Percentiles rank a stretch among this genome's conserved stretches.
Evolutionary conservation across 2,113 vertebrate genomes (phyloP).

Genomic region (Aspiorhynchus laticeps): DNA sequence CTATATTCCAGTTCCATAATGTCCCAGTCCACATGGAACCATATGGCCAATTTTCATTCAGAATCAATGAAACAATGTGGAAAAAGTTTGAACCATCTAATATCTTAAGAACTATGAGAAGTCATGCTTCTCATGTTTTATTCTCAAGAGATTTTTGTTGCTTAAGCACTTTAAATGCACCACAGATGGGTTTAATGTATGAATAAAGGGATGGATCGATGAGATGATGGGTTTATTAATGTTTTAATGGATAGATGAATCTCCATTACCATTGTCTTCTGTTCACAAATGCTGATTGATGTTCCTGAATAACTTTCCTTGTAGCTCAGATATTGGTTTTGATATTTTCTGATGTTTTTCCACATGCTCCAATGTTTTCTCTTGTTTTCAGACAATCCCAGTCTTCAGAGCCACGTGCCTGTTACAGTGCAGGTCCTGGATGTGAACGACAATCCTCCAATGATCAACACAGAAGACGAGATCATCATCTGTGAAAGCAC

Average conservation of each 20-base stretch:
- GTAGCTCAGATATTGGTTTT: background rate
- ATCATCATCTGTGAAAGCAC: constrained; percentile 93
- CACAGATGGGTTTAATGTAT: background rate
- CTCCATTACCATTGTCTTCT: background rate
- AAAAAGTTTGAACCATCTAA: background rate
- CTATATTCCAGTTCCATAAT: background rate
- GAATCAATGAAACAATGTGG: background rate
- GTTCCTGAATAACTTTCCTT: background rate
- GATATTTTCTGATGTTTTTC: background rate
- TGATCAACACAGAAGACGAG: constrained; percentile 86
- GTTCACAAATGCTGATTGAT: background rate
- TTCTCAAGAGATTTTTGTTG: background rate
- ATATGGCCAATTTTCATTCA: background rate
- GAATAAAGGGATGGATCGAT: background rate
- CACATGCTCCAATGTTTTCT: background rate
- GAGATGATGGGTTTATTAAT: background rate
- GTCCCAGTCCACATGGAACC: background rate
- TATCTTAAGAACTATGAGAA: background rate
- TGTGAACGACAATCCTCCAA: constrained; percentile 92
- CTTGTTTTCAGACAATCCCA: constrained; percentile 84
- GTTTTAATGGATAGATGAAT: background rate
- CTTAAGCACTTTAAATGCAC: background rate
- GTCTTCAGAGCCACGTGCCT: constrained; percentile 83
- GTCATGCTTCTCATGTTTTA: background rate
- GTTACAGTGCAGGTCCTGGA: constrained; percentile 91